Percentiles rank a stretch among this genome's conserved stretches.
Evolutionary conservation across 2,797 vertebrate species (phyloP).

Genomic region (Microctenopoma lineatum): DNA sequence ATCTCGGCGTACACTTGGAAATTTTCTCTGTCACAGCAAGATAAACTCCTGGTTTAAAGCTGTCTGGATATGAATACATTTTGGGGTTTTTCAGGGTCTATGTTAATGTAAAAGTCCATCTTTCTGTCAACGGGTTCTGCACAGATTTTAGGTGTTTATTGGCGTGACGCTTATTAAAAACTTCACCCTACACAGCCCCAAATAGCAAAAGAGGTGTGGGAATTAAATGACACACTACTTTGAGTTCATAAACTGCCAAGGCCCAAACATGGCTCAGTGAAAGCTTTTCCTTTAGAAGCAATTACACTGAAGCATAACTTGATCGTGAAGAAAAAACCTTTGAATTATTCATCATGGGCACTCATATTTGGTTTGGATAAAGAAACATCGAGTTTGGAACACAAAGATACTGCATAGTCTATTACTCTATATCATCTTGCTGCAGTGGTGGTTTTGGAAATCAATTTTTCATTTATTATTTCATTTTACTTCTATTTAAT

Average conservation of each 20-base stretch:
- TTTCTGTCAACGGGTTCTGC: not conserved
- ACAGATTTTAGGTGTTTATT: conserved; percentile 29
- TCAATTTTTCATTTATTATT: not conserved
- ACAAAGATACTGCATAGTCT: conserved; percentile 1
- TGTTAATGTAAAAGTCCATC: conserved; percentile 7
- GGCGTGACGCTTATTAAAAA: conserved; percentile 38
- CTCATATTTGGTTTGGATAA: conserved; percentile 19
- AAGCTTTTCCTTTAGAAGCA: conserved; percentile 37
- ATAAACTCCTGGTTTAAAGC: conserved; percentile 29
- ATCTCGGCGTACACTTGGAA: conserved; percentile 13
- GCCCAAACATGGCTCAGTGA: conserved; percentile 30
- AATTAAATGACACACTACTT: conserved; percentile 41
- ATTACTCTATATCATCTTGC: too few relatives aligned
- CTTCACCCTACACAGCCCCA: conserved; percentile 24
- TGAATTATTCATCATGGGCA: conserved; percentile 53
- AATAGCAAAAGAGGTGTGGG: conserved; percentile 37
- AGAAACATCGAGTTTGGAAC: conserved; percentile 15
- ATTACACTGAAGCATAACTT: conserved; percentile 55
- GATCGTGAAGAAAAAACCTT: conserved; percentile 32
- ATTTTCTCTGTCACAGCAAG: conserved; percentile 15
- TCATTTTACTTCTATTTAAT: conserved; percentile 22
- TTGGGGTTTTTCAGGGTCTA: not conserved
- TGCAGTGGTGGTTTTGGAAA: not conserved
- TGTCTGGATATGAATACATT: conserved; percentile 15
- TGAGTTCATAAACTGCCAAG: conserved; percentile 53